Conservation (phyloP, 2,888 invertebrate species). For the Tuberolachnus salignus region DNA sequence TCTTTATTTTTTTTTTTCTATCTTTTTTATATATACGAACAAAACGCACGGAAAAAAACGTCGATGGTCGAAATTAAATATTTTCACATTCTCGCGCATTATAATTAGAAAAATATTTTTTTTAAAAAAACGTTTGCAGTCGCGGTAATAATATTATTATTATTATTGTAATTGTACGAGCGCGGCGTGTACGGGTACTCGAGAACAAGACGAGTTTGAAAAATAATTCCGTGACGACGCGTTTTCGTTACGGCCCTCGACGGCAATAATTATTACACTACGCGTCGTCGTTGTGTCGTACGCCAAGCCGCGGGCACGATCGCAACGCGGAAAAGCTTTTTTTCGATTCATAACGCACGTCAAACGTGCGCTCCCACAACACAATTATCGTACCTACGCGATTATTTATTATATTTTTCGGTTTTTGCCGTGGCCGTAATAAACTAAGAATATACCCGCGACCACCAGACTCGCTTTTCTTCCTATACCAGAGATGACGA, state of each 20-base stretch:
- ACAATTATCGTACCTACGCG: too few species aligned
- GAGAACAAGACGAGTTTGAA: neutral
- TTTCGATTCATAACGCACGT: neutral
- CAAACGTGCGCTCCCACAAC: neutral
- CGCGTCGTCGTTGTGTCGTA: too few species aligned
- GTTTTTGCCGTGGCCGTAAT: neutral
- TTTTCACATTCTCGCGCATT: too few species aligned
- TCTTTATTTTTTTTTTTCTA: neutral
- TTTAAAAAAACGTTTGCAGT: too few species aligned
- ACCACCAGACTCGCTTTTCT: neutral
- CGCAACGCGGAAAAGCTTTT: neutral
- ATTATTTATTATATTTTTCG: too few species aligned
- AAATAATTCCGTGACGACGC: conserved; percentile 26
- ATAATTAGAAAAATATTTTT: too few species aligned
- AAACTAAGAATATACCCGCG: neutral
- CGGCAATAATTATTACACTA: neutral
- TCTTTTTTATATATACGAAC: neutral
- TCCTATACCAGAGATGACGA: too few species aligned
- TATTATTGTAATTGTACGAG: too few species aligned
- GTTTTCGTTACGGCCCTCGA: conserved; percentile 5
- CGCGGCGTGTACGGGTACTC: neutral
- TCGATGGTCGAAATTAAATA: too few species aligned
- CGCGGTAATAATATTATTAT: too few species aligned
- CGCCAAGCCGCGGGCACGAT: conserved; percentile 15
- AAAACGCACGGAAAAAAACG: too few species aligned